Evolutionary conservation across 2,888 invertebrate species (phyloP), one percentile per base, ranked within the genome.

Genomic region (Eumacrocentrus americanus): DNA sequence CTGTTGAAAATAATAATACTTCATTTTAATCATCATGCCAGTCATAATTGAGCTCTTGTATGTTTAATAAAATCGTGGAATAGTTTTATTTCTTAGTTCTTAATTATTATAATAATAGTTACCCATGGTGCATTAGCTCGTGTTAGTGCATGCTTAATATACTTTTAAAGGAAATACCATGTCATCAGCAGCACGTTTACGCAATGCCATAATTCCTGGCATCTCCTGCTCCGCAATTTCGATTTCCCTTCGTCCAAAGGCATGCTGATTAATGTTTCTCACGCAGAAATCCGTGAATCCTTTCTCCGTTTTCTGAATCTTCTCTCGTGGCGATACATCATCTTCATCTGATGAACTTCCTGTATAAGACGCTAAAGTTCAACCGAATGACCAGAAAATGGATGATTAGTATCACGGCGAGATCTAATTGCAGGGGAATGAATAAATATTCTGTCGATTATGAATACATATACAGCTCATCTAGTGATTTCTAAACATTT

Each of bases 141-240:
- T n/a, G n/a, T 53, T 14, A 47, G 5, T 14, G n/a, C 3, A 22
- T 20, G 3, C 37, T n/a, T n/a, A n/a, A n/a, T n/a, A n/a, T n/a
- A n/a, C n/a, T n/a, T n/a, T n/a, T n/a, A n/a, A n/a, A 22, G 23
- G 6, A 38, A 47, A 42, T 65, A 76, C 80, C 77, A 95, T 96
- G 75, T 98, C 97, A 57, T 96, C 95, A 54, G 90, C 87, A 0
- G 97, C 97, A 63, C 97, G 85, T 72, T 94, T 93, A 53, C 97
- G 85, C 68, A 98, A 82, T 1, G 97, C 96, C 90, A 98, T 94
- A 62, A 98, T 94, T 0, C 98, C 98, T 0, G 97, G 96, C 98
- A 98, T 98, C 85, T 98, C 98, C 84, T 98, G 97, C 77, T 98
- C 97, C 0, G 98, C 98, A 66, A 98, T 97, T 84, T 98, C 96